phyloP scores from a whole-genome alignment of 2,888 invertebrate species.

The Nemoura dubitans region DNA sequence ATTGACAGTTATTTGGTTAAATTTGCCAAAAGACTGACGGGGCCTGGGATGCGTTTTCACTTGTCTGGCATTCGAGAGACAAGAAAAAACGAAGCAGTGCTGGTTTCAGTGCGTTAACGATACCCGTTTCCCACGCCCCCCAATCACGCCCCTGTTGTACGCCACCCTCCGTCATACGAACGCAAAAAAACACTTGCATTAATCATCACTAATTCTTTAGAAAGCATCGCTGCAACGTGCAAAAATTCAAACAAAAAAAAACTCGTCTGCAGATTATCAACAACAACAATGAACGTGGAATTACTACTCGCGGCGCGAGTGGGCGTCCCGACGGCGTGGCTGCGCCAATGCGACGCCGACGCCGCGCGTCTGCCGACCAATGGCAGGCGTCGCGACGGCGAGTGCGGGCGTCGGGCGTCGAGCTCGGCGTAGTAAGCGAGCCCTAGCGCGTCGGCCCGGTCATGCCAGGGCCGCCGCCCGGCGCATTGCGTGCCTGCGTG shows the following conservation, averaged over 20 bases:
- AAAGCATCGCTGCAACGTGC: neutral
- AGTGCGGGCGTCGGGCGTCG: neutral
- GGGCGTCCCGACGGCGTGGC: neutral
- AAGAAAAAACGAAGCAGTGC: neutral
- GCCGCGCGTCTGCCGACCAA: neutral
- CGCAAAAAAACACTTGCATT: slow-evolving; percentile 1
- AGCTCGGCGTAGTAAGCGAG: neutral
- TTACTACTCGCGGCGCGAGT: neutral
- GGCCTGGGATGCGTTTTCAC: neutral
- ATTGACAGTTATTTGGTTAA: neutral
- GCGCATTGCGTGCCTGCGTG: no score
- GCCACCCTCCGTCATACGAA: neutral
- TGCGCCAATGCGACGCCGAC: neutral
- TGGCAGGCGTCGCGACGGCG: neutral
- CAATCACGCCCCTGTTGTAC: neutral
- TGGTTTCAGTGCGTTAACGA: neutral
- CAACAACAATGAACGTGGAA: slow-evolving; percentile 12
- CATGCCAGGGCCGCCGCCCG: no score
- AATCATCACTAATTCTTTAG: neutral
- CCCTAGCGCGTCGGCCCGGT: no score
- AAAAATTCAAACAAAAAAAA: neutral
- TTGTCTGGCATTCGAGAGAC: neutral
- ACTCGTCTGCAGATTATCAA: neutral
- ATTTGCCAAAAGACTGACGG: neutral
- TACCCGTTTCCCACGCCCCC: neutral